These are phyloP conservation scores for Andrena trimmerana DNA, from an alignment of 2,888 invertebrate genomes.

Conservation along the genomic window DNA sequence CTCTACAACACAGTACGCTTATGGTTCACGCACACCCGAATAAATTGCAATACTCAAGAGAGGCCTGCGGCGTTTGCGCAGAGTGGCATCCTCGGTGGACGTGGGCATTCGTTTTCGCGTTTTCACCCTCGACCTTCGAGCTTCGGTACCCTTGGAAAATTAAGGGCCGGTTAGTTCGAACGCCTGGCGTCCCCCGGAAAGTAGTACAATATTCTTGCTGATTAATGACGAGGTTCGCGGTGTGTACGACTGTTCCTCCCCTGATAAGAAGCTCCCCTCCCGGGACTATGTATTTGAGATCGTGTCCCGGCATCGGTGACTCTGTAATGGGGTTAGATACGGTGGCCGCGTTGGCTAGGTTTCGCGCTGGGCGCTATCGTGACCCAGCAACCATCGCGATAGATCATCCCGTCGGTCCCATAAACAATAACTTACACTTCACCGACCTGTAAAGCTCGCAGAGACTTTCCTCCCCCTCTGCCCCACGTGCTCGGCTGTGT, in stretches of 20 bases:
- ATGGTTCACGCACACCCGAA: too few relatives aligned
- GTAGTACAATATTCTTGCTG: conserved; percentile 66
- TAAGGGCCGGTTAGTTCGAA: conserved; percentile 27
- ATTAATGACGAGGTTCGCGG: conserved; percentile 75
- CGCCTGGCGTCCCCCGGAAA: conserved; percentile 31
- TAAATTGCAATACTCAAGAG: too few relatives aligned
- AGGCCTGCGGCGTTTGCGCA: not conserved
- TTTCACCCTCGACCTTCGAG: not conserved
- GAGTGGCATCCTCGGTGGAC: not conserved
- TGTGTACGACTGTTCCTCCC: conserved; percentile 76
- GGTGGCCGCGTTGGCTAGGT: conserved; percentile 59
- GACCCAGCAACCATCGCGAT: conserved; percentile 79
- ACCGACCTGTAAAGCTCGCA: conserved; percentile 67
- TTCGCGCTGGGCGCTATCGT: conserved; percentile 76
- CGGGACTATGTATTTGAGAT: conserved; percentile 77
- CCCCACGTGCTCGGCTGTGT: conserved; percentile 3
- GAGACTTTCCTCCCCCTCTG: conserved; percentile 33
- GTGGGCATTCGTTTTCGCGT: not conserved
- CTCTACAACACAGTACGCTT: too few relatives aligned
- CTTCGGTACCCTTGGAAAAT: conserved; percentile 12
- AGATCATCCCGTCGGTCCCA: conserved; percentile 80
- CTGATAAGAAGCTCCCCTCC: conserved; percentile 76
- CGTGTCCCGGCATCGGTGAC: conserved; percentile 83
- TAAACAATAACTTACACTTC: conserved; percentile 83
- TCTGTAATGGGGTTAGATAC: conserved; percentile 81